A percentile compares a stretch with the other conserved stretches of the same genome.
Evolutionary conservation across 2,888 invertebrate genomes (phyloP).

Genomic region (Hydropsyche betteni): DNA sequence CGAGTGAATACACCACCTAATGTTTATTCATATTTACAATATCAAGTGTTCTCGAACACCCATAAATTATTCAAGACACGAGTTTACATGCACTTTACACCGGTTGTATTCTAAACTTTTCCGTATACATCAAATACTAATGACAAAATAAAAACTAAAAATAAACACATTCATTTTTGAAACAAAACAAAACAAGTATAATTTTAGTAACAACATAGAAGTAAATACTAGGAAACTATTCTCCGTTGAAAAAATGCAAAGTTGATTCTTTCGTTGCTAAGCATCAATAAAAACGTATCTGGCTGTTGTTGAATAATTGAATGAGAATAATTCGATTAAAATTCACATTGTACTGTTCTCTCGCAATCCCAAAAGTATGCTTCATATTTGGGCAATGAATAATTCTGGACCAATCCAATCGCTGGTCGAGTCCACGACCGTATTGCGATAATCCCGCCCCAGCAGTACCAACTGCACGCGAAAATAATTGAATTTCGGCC

Average conservation of each 20-base stretch:
- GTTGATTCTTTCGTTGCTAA: no score
- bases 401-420: constrained; percentile 33
- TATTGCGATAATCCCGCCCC: constrained; percentile 35
- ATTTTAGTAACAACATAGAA: no score
- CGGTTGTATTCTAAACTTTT: no score
- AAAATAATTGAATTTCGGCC: constrained; percentile 49
- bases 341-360: not conserved
- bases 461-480: constrained; percentile 40
- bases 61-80: constrained; percentile 48
- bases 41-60: constrained; percentile 44
- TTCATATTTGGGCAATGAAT: constrained; percentile 27
- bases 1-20: constrained; percentile 39
- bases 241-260: no score
- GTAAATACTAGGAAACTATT: no score
- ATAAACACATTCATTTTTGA: no score
- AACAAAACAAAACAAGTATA: no score
- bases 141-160: no score
- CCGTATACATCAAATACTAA: no score
- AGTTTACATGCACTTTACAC: not conserved
- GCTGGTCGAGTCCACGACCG: constrained; percentile 14
- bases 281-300: not conserved
- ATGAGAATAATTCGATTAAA: constrained; percentile 23
- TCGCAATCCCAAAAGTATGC: constrained; percentile 7
- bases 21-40: constrained; percentile 50
- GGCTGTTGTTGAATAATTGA: constrained; percentile 17